These are phyloP conservation scores for Maniola jurtina DNA, from an alignment of 1,140 invertebrate species.

Conservation along the genomic window DNA sequence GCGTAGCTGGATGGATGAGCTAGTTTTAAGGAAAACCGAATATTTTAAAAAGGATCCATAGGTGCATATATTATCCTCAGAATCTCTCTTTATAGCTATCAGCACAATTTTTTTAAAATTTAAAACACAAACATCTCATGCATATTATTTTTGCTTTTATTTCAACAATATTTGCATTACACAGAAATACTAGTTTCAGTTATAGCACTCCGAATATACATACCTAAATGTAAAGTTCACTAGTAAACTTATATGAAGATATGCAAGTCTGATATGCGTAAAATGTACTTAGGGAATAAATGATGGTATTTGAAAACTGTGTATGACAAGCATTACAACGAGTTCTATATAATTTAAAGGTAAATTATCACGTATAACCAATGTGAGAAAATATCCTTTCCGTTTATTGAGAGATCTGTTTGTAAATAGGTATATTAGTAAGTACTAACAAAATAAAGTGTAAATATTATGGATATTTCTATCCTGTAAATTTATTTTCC, in stretches of 20 bases:
- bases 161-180: background rate
- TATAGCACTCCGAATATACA: background rate
- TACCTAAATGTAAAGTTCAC: background rate
- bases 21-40: no score
- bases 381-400: constrained; percentile 21
- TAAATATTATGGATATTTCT: no score
- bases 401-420: constrained; percentile 20
- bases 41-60: no score
- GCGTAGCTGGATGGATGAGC: no score
- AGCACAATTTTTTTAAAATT: no score
- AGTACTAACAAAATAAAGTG: no score
- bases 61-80: no score
- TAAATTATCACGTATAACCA: constrained; percentile 28
- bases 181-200: background rate
- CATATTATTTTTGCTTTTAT: no score
- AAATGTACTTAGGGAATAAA: constrained; percentile 20
- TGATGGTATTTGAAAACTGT: constrained; percentile 22
- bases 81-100: no score
- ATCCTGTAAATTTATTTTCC: no score
- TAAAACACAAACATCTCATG: no score
- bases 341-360: constrained; percentile 19
- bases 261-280: background rate
- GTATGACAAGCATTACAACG: constrained; percentile 18
- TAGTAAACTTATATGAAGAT: background rate
- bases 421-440: no score